These are phyloP conservation scores for Distichodus sexfasciatus DNA, from an alignment of 2,797 vertebrate genomes.

Conservation along the genomic window DNA sequence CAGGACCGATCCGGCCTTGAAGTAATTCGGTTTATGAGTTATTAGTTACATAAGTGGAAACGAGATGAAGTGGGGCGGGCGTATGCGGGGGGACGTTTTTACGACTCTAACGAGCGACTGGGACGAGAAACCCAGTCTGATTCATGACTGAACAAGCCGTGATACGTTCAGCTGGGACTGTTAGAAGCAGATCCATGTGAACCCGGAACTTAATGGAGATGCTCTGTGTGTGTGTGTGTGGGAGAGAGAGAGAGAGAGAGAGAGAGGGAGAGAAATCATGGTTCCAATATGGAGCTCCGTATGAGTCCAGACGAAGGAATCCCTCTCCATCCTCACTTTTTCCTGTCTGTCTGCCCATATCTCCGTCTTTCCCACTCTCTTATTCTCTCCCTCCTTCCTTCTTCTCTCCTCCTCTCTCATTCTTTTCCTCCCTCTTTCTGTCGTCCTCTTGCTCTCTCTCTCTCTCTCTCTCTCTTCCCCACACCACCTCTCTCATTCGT, in stretches of 20 bases:
- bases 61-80: constrained; percentile 20
- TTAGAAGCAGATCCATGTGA: constrained; percentile 49
- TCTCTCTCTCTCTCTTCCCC: too few species aligned
- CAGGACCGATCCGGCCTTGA: neutral
- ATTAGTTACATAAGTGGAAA: constrained; percentile 33
- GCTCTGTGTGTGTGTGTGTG: too few species aligned
- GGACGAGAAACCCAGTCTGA: constrained; percentile 61
- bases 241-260: too few species aligned
- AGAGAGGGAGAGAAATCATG: too few species aligned
- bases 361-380: too few species aligned
- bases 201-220: constrained; percentile 60
- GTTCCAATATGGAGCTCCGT: too few species aligned
- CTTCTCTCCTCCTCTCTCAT: too few species aligned
- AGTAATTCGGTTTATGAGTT: constrained; percentile 29
- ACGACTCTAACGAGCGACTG: constrained; percentile 57
- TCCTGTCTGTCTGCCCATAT: constrained; percentile 58
- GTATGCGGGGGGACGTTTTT: constrained; percentile 54
- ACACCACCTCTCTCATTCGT: too few species aligned
- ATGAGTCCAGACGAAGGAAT: constrained; percentile 55
- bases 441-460: too few species aligned
- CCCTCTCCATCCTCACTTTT: constrained; percentile 67
- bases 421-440: too few species aligned
- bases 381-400: too few species aligned
- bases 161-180: constrained; percentile 51
- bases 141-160: constrained; percentile 65